A percentile compares a stretch with the other conserved stretches of the same genome.
Conservation (phyloP, 2,113 vertebrate genomes). For the Scytalopus superciliaris region DNA sequence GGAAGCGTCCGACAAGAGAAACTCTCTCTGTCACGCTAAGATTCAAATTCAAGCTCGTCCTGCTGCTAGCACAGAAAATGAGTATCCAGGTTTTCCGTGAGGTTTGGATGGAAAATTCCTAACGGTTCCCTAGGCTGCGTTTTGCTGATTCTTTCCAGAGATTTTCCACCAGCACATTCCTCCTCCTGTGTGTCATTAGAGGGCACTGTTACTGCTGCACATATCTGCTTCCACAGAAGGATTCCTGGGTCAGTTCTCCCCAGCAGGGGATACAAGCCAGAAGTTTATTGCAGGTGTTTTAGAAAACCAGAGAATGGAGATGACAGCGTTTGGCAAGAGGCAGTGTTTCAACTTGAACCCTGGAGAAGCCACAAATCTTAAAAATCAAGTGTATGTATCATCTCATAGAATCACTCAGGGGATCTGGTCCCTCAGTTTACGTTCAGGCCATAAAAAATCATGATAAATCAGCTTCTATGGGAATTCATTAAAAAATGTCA, state of each 20-base stretch:
- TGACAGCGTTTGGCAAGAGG: background rate
- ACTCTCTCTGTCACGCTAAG: background rate
- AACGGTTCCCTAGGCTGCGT: fast-evolving
- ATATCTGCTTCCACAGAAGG: background rate
- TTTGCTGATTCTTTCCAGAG: background rate
- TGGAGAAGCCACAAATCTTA: background rate
- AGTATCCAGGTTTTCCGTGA: background rate
- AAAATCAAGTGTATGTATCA: background rate
- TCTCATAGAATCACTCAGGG: background rate
- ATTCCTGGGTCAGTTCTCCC: background rate
- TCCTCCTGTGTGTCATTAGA: background rate
- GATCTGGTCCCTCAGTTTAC: background rate
- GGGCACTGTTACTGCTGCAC: background rate
- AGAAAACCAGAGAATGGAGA: background rate
- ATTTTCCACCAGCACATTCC: background rate
- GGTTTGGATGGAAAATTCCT: background rate
- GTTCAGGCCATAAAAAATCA: background rate
- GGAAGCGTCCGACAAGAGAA: background rate
- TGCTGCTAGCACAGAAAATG: background rate
- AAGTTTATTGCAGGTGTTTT: background rate
- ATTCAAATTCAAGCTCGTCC: background rate
- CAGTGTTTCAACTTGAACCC: background rate
- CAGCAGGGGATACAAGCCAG: background rate
- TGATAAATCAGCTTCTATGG: background rate
- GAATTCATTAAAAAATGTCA: background rate